Percentiles rank a stretch among this genome's conserved stretches.
phyloP scores from a whole-genome alignment of 2,113 vertebrate genomes.

The Pluvianellus socialis region DNA sequence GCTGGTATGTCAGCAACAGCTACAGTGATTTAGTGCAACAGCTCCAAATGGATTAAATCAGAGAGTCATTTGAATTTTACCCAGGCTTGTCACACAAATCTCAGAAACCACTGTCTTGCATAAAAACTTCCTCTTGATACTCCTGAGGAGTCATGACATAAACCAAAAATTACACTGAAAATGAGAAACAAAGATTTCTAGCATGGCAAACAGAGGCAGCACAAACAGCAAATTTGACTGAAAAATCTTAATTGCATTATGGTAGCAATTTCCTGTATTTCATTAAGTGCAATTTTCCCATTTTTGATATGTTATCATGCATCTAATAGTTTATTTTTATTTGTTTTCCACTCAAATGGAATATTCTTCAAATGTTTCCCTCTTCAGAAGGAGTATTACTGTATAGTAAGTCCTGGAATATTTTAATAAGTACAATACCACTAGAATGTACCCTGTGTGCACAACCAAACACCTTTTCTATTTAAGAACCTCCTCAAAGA shows the following conservation, averaged over 20 bases:
- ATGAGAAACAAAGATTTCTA: not conserved
- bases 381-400: not conserved
- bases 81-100: slow-evolving; percentile 77
- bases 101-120: slow-evolving; percentile 75
- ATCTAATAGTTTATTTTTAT: not conserved
- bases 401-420: not conserved
- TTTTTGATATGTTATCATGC: not conserved
- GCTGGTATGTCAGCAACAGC: slow-evolving; percentile 62
- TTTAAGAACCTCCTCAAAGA: not conserved
- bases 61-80: slow-evolving; percentile 79
- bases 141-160: slow-evolving; percentile 34
- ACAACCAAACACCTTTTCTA: not conserved
- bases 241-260: not conserved
- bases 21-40: slow-evolving; percentile 74
- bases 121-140: slow-evolving; percentile 70
- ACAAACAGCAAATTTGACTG: not conserved
- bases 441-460: not conserved
- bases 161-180: slow-evolving; percentile 19
- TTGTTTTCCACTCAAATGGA: not conserved
- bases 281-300: not conserved
- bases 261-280: not conserved
- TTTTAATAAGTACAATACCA: not conserved
- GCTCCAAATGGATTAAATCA: slow-evolving; percentile 77
- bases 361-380: not conserved
- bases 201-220: not conserved